Evolutionary conservation across 2,797 vertebrate species (phyloP).

Genomic region (Borostomias antarcticus): DNA sequence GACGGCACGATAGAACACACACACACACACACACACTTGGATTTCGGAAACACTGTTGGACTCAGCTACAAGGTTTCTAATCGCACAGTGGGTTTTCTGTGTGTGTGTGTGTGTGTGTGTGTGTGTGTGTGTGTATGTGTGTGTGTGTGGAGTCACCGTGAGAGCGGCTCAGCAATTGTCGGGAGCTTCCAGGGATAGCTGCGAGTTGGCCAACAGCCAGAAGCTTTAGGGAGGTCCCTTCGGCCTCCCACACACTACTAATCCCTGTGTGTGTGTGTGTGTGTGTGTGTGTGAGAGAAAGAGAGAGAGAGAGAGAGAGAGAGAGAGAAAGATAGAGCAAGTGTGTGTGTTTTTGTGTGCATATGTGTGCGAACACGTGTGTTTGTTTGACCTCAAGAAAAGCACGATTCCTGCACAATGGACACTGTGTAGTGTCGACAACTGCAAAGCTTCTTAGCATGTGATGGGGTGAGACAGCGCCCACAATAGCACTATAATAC

Average conservation of each 20-base stretch:
- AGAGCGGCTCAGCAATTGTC: conserved; percentile 46
- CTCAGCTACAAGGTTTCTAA: too few relatives aligned
- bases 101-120: conserved; percentile 10
- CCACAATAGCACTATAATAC: conserved; percentile 73
- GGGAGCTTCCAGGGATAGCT: conserved; percentile 53
- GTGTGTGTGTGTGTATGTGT: conserved; percentile 13
- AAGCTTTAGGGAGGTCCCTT: conserved; percentile 65
- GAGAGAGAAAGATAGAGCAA: conserved; percentile 1
- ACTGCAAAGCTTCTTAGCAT: conserved; percentile 70
- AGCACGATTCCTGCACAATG: conserved; percentile 49
- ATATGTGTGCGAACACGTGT: conserved; percentile 16
- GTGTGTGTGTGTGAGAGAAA: conserved; percentile 17
- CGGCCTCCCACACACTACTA: conserved; percentile 65
- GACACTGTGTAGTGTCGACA: conserved; percentile 34
- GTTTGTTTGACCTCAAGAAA: conserved; percentile 58
- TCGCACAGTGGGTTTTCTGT: not conserved
- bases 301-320: conserved; percentile 8
- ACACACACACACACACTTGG: too few relatives aligned
- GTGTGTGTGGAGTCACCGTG: conserved; percentile 28
- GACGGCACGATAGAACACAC: too few relatives aligned
- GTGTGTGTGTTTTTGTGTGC: conserved; percentile 11
- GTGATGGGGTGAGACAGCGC: conserved; percentile 68
- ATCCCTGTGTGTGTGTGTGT: conserved; percentile 46
- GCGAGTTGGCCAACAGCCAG: conserved; percentile 58
- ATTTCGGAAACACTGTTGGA: too few relatives aligned